phyloP scores from a whole-genome alignment of 2,797 vertebrate genomes.

The Esox lucius region DNA sequence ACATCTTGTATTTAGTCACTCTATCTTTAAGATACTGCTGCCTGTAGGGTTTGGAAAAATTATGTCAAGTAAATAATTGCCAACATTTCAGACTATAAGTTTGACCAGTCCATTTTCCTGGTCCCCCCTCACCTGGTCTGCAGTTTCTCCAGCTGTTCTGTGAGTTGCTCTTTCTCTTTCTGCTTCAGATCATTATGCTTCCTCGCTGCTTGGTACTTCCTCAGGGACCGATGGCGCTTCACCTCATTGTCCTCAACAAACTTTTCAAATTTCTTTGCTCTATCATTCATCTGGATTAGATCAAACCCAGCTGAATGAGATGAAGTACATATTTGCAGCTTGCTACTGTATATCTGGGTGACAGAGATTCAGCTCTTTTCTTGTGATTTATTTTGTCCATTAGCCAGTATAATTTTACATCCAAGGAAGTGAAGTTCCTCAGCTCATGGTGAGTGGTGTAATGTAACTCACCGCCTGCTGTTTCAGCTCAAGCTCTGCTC shows the following conservation, averaged over 20 bases:
- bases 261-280: slow-evolving; percentile 66
- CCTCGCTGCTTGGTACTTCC: slow-evolving; percentile 68
- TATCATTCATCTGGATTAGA: slow-evolving; percentile 65
- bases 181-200: slow-evolving; percentile 66
- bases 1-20: slow-evolving; percentile 69
- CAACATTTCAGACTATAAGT: background rate
- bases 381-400: background rate
- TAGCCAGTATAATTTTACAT: background rate
- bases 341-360: background rate
- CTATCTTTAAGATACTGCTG: slow-evolving; percentile 68
- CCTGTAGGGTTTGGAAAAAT: slow-evolving; percentile 52
- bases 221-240: slow-evolving; percentile 63
- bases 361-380: background rate
- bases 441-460: background rate
- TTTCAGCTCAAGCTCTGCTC: slow-evolving; percentile 67
- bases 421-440: background rate
- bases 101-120: background rate
- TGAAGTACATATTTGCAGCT: slow-evolving; percentile 4
- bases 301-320: slow-evolving; percentile 11
- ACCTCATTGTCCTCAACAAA: slow-evolving; percentile 71
- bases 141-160: slow-evolving; percentile 61
- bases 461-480: slow-evolving; percentile 63
- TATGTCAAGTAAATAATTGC: background rate
- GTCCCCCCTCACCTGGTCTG: slow-evolving; percentile 58
- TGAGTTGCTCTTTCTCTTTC: slow-evolving; percentile 66